Conservation (phyloP, 2,888 invertebrate species). For the Habrosyne pyritoides region DNA sequence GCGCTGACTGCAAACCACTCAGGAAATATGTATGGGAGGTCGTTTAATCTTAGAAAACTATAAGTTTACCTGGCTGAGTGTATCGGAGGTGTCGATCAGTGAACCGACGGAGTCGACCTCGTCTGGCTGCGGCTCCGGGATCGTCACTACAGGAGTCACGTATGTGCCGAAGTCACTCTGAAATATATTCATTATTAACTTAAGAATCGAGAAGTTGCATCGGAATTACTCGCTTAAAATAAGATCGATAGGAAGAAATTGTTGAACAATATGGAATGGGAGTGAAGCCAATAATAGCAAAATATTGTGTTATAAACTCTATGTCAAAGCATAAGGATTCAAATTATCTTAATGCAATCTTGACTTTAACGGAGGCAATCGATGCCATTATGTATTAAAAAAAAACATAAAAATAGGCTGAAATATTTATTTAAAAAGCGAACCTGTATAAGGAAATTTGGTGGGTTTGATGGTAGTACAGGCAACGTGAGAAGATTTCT, state of each 20-base stretch:
- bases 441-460: slow-evolving; percentile 93
- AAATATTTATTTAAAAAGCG: neutral
- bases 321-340: too few relatives aligned
- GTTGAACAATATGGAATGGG: too few relatives aligned
- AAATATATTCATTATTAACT: slow-evolving; percentile 11
- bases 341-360: too few relatives aligned
- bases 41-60: slow-evolving; percentile 16
- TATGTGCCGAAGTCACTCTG: slow-evolving; percentile 97
- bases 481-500: slow-evolving; percentile 97
- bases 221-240: too few relatives aligned
- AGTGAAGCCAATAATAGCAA: too few relatives aligned
- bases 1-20: too few relatives aligned
- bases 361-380: too few relatives aligned
- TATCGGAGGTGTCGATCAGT: slow-evolving; percentile 88
- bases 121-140: slow-evolving; percentile 87
- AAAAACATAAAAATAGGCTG: neutral
- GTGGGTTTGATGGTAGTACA: slow-evolving; percentile 95
- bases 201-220: too few relatives aligned
- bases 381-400: too few relatives aligned
- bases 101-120: slow-evolving; percentile 84
- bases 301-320: too few relatives aligned
- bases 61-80: slow-evolving; percentile 67
- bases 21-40: too few relatives aligned
- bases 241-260: too few relatives aligned
- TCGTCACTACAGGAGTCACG: slow-evolving; percentile 95